A percentile compares a stretch with the other conserved stretches of the same genome.
These are phyloP conservation scores for Rhodophaea formosa DNA, from an alignment of 2,888 invertebrate species.

Conservation along the genomic window DNA sequence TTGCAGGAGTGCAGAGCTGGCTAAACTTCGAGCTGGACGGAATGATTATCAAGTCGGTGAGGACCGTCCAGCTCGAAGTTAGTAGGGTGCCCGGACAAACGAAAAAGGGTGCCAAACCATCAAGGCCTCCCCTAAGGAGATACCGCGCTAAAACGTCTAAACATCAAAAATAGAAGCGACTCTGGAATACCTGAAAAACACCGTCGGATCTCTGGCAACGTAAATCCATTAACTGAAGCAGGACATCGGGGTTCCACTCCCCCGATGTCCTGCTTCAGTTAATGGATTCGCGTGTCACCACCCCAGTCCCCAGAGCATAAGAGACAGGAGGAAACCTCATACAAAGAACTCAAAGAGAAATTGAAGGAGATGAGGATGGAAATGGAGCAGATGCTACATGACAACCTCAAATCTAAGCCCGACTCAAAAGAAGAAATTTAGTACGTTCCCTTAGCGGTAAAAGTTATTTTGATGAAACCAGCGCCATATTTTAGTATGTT, in stretches of 20 bases:
- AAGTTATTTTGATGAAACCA: too few species aligned
- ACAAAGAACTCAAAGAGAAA: background rate
- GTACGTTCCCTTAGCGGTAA: too few species aligned
- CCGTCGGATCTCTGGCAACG: background rate
- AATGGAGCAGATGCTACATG: background rate
- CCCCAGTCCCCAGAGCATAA: background rate
- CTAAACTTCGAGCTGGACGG: background rate
- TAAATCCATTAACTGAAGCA: background rate
- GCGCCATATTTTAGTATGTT: too few species aligned
- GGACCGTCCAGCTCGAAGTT: background rate
- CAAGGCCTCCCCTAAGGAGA: too few species aligned
- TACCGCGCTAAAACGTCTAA: too few species aligned
- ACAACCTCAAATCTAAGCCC: background rate
- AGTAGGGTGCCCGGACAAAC: too few species aligned
- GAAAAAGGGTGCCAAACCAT: too few species aligned
- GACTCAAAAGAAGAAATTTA: too few species aligned
- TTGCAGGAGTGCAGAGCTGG: slow-evolving; percentile 1
- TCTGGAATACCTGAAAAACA: background rate
- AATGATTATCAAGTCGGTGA: background rate
- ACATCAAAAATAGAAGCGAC: background rate
- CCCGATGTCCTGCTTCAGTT: too few species aligned
- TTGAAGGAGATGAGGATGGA: background rate
- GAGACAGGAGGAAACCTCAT: background rate
- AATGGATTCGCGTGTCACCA: background rate
- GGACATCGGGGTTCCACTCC: background rate